phyloP scores from a whole-genome alignment of 2,888 invertebrate genomes.

The Hartigia nigra region DNA sequence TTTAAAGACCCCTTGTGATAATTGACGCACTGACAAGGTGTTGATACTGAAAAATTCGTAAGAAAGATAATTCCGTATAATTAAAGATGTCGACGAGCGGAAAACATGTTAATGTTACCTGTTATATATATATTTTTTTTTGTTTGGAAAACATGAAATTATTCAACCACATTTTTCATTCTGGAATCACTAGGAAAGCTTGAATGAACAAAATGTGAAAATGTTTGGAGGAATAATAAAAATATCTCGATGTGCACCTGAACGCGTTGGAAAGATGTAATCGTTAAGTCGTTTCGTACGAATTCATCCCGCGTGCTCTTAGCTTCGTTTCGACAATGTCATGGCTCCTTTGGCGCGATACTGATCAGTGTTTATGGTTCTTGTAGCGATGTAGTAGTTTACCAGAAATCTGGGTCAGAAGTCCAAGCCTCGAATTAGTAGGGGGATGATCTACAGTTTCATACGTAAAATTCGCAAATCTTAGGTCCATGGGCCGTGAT shows the following conservation, averaged over 20 bases:
- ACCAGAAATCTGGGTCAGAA: not conserved
- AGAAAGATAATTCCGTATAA: not conserved
- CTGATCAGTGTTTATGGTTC: not conserved
- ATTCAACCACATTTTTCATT: not conserved
- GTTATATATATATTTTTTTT: not conserved
- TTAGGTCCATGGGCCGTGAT: not conserved
- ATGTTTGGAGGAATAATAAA: too few species aligned
- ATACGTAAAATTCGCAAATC: not conserved
- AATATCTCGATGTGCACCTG: too few species aligned
- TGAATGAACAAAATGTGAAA: too few species aligned
- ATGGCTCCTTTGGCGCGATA: not conserved
- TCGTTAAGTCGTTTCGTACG: not conserved
- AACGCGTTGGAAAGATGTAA: not conserved
- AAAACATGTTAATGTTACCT: not conserved
- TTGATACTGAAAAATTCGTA: not conserved
- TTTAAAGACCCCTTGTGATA: not conserved
- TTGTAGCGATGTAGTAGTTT: not conserved
- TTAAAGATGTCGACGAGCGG: not conserved
- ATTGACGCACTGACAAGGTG: not conserved
- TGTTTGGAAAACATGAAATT: not conserved
- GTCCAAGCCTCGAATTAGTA: not conserved
- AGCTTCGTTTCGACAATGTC: not conserved
- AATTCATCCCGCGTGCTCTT: not conserved
- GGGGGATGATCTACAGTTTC: not conserved
- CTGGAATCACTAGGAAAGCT: not conserved